Base-by-base conservation (phyloP, 2,888 invertebrate genomes). In the Thereva unica region DNA sequence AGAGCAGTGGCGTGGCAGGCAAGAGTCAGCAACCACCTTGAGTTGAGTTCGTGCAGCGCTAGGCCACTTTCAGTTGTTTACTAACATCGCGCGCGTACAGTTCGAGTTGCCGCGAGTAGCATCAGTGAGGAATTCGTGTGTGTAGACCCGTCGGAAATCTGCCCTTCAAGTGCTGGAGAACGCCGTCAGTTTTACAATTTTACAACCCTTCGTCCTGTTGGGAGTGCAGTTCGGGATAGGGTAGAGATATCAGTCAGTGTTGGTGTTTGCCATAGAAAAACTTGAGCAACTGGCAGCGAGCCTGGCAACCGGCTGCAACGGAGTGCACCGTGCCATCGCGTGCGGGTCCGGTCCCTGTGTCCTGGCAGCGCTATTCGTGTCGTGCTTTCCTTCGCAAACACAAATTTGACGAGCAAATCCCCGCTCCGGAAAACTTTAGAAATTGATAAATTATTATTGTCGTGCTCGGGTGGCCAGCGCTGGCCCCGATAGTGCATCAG, bases 381-480 rank as follows among this genome's bases (percentile, higher is more conserved):
- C 47, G 59, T 59, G 59, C 37, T 59, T 56, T 49, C 59, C 59
- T 59, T 59, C 59, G 59, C 12, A 49, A 59, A 47, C 37, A 37
- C 37, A 59, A 12, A 47, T 49, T 52, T 49, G 59, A 45, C 38
- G 47, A 59, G 59, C 10, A 35, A 47, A 34, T 35, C 12, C 45
- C 47, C 42, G 12, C 38, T 8, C 8, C 49, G 49, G 8, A 59
- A 37, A 38, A 59, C 37, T 37, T 45, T 34, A 47, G 49, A 37
- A 59, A 49, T 59, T 59, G 59, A 59, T 59, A 59, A 59, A 59
- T 59, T 49, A 47, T 59, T 59, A 34, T 59, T 45, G 6, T 59
- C 47, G 57, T 59, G 23, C 10, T 56, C n/a, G 54, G 5, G 10
- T 55, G 40, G 38, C 41, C 44, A 6, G 40, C 42, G 9, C 42